Conservation (phyloP, 2,797 vertebrate species). For the Valencia hispanica region DNA sequence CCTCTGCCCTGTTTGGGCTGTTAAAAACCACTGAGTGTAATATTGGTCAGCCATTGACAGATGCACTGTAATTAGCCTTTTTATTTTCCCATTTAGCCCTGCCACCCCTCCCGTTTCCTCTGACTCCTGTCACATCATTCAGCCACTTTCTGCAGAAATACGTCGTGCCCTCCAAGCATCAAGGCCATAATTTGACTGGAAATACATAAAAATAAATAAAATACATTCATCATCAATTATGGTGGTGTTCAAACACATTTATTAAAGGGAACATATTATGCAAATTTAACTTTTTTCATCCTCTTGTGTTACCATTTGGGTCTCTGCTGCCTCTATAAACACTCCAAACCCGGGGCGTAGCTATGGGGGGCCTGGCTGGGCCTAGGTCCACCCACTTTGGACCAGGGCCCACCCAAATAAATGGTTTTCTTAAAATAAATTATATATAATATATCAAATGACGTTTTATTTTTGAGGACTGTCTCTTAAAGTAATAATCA, state of each 20-base stretch:
- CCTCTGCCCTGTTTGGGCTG: slow-evolving; percentile 54
- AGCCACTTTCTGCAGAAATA: slow-evolving; percentile 52
- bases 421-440: too few species aligned
- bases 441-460: too few species aligned
- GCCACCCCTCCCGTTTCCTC: neutral
- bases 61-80: slow-evolving; percentile 67
- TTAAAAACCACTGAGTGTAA: slow-evolving; percentile 67
- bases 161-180: slow-evolving; percentile 6
- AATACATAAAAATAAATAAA: neutral
- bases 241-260: neutral
- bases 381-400: too few species aligned
- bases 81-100: slow-evolving; percentile 68
- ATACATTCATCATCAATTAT: neutral
- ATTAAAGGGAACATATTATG: too few species aligned
- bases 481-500: too few species aligned
- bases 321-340: too few species aligned
- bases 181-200: neutral
- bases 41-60: slow-evolving; percentile 64
- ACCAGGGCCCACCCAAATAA: too few species aligned
- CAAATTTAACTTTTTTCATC: too few species aligned
- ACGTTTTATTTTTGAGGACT: too few species aligned
- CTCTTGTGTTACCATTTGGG: too few species aligned
- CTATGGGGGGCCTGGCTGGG: too few species aligned
- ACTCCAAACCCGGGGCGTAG: too few species aligned
- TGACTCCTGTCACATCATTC: slow-evolving; percentile 48